phyloP scores from a whole-genome alignment of 2,113 vertebrate genomes.

The Turdus rufiventris region DNA sequence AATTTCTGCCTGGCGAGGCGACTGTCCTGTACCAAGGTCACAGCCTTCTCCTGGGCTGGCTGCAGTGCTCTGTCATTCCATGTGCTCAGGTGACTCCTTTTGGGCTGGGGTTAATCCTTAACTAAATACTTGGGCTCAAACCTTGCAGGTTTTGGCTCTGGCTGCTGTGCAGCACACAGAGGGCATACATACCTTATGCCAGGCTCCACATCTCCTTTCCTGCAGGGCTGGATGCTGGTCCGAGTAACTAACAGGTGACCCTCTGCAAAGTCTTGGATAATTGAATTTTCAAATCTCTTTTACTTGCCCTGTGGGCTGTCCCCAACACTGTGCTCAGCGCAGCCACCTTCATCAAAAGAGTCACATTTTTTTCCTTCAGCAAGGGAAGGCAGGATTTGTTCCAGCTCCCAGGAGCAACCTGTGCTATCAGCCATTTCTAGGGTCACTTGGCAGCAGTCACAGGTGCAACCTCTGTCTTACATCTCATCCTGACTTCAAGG shows the following conservation, averaged over 20 bases:
- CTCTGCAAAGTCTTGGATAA: not conserved
- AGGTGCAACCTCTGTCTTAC: not conserved
- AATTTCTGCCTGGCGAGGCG: rapidly evolving
- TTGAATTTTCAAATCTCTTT: not conserved
- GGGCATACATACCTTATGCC: too few species aligned
- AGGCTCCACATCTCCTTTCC: not conserved
- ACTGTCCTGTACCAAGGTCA: not conserved
- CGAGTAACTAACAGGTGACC: rapidly evolving
- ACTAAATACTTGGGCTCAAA: not conserved
- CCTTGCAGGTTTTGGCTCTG: not conserved
- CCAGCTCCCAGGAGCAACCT: not conserved
- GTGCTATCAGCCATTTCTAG: not conserved
- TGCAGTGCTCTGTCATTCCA: rapidly evolving
- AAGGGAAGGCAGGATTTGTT: not conserved
- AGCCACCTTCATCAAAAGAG: not conserved
- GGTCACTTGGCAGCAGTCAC: not conserved
- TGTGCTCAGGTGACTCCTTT: not conserved
- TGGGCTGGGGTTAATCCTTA: not conserved
- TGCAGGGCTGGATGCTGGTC: not conserved
- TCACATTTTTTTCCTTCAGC: not conserved
- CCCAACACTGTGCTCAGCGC: not conserved
- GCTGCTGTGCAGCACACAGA: not conserved
- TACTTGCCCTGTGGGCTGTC: not conserved
- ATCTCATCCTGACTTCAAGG: not conserved
- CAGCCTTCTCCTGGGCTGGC: not conserved